phyloP scores from a whole-genome alignment of 2,113 vertebrate genomes.

The Carlito syrichta region DNA sequence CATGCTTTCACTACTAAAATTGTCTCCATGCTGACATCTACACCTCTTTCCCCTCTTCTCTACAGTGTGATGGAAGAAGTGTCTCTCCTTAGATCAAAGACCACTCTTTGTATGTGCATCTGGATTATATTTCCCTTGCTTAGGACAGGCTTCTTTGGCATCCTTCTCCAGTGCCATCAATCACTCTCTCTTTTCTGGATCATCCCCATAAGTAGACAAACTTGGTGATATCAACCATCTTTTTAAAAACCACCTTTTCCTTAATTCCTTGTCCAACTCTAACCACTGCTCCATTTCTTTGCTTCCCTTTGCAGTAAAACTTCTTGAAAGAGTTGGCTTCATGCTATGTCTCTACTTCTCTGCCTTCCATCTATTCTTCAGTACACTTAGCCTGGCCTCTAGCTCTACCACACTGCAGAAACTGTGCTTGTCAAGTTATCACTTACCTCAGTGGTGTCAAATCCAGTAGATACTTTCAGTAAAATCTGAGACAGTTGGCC shows the following conservation, averaged over 20 bases:
- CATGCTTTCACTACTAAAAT: not conserved
- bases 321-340: not conserved
- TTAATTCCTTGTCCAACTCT: not conserved
- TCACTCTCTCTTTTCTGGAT: not conserved
- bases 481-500: not conserved
- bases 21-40: not conserved
- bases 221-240: not conserved
- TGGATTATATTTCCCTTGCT: not conserved
- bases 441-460: not conserved
- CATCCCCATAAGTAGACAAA: not conserved
- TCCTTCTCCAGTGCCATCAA: not conserved
- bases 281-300: not conserved
- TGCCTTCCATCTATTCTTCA: not conserved
- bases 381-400: not conserved
- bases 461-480: not conserved
- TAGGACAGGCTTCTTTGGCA: not conserved
- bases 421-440: not conserved
- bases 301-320: not conserved
- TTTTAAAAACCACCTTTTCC: not conserved
- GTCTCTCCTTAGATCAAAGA: not conserved
- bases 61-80: not conserved
- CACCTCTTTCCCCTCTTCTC: not conserved
- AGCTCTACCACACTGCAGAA: no score
- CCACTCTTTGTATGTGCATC: not conserved
- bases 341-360: not conserved